phyloP scores from a whole-genome alignment of 1,140 invertebrate species.

The Lordiphosa mommai region DNA sequence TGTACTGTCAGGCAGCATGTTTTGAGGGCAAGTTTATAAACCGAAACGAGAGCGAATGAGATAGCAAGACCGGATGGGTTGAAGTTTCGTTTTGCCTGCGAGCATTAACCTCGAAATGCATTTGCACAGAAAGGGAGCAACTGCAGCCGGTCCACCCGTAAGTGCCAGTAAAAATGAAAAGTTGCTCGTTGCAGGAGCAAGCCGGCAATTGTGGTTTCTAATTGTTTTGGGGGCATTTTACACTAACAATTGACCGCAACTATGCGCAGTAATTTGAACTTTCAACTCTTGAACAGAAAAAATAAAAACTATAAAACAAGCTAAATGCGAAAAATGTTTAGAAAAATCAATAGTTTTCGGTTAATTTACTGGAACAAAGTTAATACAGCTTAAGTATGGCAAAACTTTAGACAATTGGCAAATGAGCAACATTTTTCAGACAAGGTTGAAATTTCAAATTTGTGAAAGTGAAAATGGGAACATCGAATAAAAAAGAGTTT shows the following conservation, averaged over 20 bases:
- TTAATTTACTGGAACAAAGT: not conserved
- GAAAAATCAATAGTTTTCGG: slow-evolving; percentile 21
- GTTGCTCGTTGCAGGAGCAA: slow-evolving; percentile 44
- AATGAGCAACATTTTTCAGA: too few species aligned
- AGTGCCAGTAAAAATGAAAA: slow-evolving; percentile 70
- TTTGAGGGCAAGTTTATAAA: slow-evolving; percentile 68
- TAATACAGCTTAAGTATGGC: not conserved
- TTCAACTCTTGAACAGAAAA: slow-evolving; percentile 28
- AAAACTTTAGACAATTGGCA: too few species aligned
- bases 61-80: not conserved
- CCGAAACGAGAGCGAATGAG: slow-evolving; percentile 30
- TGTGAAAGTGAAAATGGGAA: too few species aligned
- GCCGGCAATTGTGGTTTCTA: slow-evolving; percentile 71
- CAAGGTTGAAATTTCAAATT: too few species aligned
- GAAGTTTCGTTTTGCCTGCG: slow-evolving; percentile 39
- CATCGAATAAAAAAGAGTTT: too few species aligned
- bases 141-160: slow-evolving; percentile 20
- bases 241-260: slow-evolving; percentile 70
- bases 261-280: slow-evolving; percentile 59
- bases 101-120: slow-evolving; percentile 72
- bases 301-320: slow-evolving; percentile 1
- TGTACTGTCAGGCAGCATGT: slow-evolving; percentile 50
- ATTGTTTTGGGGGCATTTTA: slow-evolving; percentile 71
- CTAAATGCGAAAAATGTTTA: not conserved
- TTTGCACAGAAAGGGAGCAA: slow-evolving; percentile 23